Evolutionary conservation across 1,140 invertebrate species (phyloP).

Genomic region (Whitmania pigra): DNA sequence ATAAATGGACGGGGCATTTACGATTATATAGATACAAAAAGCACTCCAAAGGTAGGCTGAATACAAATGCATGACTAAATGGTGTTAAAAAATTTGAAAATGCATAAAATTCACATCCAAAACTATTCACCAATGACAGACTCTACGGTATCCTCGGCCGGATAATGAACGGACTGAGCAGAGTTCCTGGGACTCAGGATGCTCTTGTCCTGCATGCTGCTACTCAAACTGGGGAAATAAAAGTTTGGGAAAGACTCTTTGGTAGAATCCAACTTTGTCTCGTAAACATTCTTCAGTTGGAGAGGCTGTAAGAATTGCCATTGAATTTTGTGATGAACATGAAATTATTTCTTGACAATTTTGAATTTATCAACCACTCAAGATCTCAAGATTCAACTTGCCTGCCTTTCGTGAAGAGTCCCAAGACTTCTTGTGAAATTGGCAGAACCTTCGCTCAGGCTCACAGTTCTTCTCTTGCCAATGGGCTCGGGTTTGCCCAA

Average conservation of each 20-base stretch:
- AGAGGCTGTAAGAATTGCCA: too few relatives aligned
- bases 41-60: conserved; percentile 27
- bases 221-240: not conserved
- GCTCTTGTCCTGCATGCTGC: not conserved
- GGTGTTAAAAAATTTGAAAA: not conserved
- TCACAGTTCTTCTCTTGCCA: conserved; percentile 8
- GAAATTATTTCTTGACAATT: too few relatives aligned
- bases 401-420: not conserved
- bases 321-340: too few relatives aligned
- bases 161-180: conserved; percentile 44
- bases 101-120: not conserved
- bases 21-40: too few relatives aligned
- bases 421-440: not conserved
- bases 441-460: conserved; percentile 3
- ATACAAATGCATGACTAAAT: not conserved
- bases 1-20: too few relatives aligned
- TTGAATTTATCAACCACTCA: too few relatives aligned
- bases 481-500: not conserved
- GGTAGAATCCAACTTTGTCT: not conserved
- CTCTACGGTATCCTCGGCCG: conserved; percentile 57
- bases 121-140: conserved; percentile 57
- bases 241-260: conserved; percentile 1
- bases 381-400: not conserved
- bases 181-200: not conserved
- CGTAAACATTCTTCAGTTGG: not conserved